These are phyloP conservation scores for Corydoras maculifer DNA, from an alignment of 2,113 vertebrate genomes.

Conservation along the genomic window DNA sequence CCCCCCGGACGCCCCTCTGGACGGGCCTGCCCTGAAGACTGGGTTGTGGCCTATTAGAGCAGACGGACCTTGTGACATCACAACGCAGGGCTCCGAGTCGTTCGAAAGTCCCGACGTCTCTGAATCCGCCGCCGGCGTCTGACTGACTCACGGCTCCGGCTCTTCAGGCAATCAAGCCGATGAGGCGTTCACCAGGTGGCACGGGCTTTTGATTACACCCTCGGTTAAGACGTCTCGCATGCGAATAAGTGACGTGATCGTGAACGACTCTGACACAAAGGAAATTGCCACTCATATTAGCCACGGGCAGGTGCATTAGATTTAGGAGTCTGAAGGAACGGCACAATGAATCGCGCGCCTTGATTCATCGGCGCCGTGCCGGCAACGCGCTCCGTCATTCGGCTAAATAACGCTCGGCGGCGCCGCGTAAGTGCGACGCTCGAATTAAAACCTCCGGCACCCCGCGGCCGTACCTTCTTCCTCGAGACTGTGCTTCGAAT, in stretches of 20 bases:
- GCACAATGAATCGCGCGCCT: constrained; percentile 8
- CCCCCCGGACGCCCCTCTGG: no score
- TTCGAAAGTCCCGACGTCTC: no score
- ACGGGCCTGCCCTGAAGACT: no score
- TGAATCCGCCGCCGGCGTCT: constrained; percentile 1
- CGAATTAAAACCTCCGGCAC: constrained; percentile 24
- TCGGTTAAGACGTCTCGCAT: constrained; percentile 23
- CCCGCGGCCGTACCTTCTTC: neutral
- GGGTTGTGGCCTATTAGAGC: no score
- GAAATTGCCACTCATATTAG: constrained; percentile 28
- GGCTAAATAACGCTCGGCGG: neutral
- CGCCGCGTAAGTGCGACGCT: neutral
- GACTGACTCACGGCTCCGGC: constrained; percentile 5
- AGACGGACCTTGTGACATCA: no score
- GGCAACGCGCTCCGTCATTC: constrained; percentile 21
- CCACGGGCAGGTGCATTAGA: neutral
- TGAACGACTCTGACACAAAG: constrained; percentile 27
- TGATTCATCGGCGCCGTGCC: constrained; percentile 16
- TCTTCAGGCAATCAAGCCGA: constrained; percentile 35
- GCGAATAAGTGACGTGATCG: constrained; percentile 28
- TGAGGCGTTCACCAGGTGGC: constrained; percentile 31
- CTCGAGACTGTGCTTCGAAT: constrained; percentile 2
- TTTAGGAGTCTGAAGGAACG: neutral
- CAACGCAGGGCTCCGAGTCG: no score
- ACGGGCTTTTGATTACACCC: constrained; percentile 27